phyloP scores from a whole-genome alignment of 1,140 invertebrate species.

The Pseudomyrmex gracilis region DNA sequence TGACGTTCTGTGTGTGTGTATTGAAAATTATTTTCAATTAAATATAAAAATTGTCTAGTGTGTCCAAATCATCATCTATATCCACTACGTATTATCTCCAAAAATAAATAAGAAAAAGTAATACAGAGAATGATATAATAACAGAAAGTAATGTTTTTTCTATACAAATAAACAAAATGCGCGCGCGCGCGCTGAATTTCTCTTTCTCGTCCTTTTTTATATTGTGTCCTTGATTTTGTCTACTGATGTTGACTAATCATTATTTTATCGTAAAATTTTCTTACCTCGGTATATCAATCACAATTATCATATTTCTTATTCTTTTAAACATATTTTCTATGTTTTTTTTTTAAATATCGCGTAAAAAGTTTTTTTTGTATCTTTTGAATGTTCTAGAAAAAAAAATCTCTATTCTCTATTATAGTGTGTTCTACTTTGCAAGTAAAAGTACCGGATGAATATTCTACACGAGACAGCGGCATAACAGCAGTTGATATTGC shows the following conservation, averaged over 20 bases:
- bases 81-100: neutral
- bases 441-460: neutral
- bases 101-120: neutral
- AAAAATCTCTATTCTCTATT: neutral
- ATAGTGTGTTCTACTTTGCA: neutral
- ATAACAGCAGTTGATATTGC: neutral
- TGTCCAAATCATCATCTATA: neutral
- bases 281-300: neutral
- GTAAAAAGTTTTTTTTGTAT: neutral
- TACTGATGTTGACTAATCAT: neutral
- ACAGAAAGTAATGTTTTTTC: neutral
- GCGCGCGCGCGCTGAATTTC: too few species aligned
- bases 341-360: too few species aligned
- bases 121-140: neutral
- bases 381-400: neutral
- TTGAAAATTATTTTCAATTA: constrained; percentile 8
- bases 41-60: neutral
- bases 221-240: neutral
- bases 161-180: neutral
- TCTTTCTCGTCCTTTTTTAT: neutral
- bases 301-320: neutral
- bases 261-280: neutral
- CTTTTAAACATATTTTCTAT: neutral
- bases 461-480: neutral
- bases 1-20: neutral